Evolutionary conservation across 2,888 invertebrate species (phyloP), one percentile per base, ranked within the genome.

Genomic region (Lacanobia oleracea): DNA sequence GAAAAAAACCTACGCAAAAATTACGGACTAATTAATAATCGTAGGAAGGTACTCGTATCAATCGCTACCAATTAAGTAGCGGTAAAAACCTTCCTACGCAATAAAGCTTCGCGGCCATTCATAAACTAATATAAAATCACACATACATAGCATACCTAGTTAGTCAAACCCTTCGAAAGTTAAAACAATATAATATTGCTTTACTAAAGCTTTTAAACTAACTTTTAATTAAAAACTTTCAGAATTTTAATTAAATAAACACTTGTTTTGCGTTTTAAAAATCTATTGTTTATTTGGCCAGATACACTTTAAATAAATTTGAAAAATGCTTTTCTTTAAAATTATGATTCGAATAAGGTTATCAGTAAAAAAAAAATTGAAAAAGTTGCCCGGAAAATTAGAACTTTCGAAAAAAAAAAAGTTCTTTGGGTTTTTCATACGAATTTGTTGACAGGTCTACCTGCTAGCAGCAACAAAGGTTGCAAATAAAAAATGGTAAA

Each of bases 161-260:
- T 27, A 23, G 6, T 14, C 40, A 64, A 57, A 9, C 2, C 18
- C 10, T 27, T 16, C 3, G 9, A 18, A 65, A 43, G 40, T 23
- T 14, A 10, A 65, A 60, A 40, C 37, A 60, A 27, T 40, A 40
- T 27, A 27, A 40, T 14, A 21, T 65, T 40, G 7, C 65, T n/a
- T 16, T 16, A 50, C 6, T 10, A 37, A 51, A 27, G 2, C 3
- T 16, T 33, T 53, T 18, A 7, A 21, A 18, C 33, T 18, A 16
- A 21, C 9, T 63, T 53, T 21, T 37, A 51, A 51, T 37, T 51
- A 12, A 53, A 53, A 63, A 23, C 37, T 64, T 33, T 63, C 7
- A 21, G 50, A 63, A 63, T 37, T 63, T 64, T 53, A 7, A 51
- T 51, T 63, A 21, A 18, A 53, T 3, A 21, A 21, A 37, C 37